Evolutionary conservation across 2,888 invertebrate species (phyloP).

Genomic region (Diogma glabrata): DNA sequence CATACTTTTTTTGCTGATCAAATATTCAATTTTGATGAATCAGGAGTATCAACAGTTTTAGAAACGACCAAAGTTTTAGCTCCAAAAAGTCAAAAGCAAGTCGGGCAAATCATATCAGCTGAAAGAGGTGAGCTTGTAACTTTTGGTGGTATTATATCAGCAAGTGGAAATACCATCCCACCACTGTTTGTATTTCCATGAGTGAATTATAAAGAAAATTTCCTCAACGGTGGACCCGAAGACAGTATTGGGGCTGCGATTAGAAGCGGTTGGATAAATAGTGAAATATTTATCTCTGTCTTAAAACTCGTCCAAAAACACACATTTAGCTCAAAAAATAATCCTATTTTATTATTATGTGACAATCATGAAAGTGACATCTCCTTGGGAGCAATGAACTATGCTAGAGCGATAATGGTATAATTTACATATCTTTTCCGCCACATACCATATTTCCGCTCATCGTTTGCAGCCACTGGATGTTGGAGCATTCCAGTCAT

Average conservation of each 20-base stretch:
- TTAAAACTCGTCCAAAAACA: constrained; percentile 21
- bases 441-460: constrained; percentile 13
- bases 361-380: constrained; percentile 28
- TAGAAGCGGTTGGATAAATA: constrained; percentile 24
- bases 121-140: constrained; percentile 30
- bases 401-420: constrained; percentile 28
- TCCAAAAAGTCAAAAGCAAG: constrained; percentile 22
- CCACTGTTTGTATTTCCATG: constrained; percentile 26
- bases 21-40: constrained; percentile 22
- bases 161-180: constrained; percentile 25
- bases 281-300: constrained; percentile 22
- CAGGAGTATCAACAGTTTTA: constrained; percentile 19
- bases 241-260: constrained; percentile 23
- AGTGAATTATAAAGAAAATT: constrained; percentile 19
- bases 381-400: constrained; percentile 24
- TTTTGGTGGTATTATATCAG: constrained; percentile 25
- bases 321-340: constrained; percentile 17
- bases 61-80: constrained; percentile 2
- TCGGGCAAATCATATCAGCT: constrained; percentile 27
- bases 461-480: constrained; percentile 15
- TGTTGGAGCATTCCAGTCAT: constrained; percentile 16
- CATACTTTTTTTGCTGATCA: constrained; percentile 17
- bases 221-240: constrained; percentile 22
- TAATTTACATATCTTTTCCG: constrained; percentile 20
- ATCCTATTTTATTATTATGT: constrained; percentile 21